Evolutionary conservation across 2,797 vertebrate species (phyloP).

Genomic region (Cephalopachus bancanus): DNA sequence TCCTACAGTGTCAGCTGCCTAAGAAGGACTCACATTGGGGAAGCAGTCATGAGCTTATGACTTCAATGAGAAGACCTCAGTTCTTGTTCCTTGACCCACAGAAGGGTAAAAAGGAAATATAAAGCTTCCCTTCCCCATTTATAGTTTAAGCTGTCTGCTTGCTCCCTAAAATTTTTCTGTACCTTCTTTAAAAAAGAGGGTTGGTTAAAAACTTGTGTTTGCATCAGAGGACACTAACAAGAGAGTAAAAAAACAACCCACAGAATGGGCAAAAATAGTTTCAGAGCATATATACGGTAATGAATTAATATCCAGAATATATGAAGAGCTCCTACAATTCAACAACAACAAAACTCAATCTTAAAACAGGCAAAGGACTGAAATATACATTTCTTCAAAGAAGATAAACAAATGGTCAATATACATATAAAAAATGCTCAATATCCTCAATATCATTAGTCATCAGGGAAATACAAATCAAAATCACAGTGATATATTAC

Average conservation of each 20-base stretch:
- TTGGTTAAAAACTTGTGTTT: constrained; percentile 6
- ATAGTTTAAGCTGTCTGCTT: not conserved
- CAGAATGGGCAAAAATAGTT: constrained; percentile 31
- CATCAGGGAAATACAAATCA: not conserved
- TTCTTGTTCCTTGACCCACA: not conserved
- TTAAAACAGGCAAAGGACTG: constrained; percentile 30
- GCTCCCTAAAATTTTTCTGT: not conserved
- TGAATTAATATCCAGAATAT: not conserved
- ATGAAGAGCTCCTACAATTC: not conserved
- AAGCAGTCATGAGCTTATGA: constrained; percentile 11
- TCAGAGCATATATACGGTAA: not conserved
- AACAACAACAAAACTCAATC: not conserved
- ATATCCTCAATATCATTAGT: not conserved
- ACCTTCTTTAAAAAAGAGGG: constrained; percentile 51
- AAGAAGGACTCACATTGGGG: not conserved
- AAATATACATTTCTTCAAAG: constrained; percentile 41
- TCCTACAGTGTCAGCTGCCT: not conserved
- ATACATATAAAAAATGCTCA: not conserved
- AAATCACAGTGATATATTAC: not conserved
- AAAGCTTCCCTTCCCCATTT: not conserved
- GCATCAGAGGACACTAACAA: not conserved
- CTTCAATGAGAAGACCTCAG: constrained; percentile 42
- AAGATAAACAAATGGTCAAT: not conserved
- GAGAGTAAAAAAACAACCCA: constrained; percentile 28
- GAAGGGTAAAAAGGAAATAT: not conserved